Evolutionary conservation across 2,797 vertebrate genomes (phyloP), one percentile per base, ranked within the genome.

Genomic region (Hirundo rustica): DNA sequence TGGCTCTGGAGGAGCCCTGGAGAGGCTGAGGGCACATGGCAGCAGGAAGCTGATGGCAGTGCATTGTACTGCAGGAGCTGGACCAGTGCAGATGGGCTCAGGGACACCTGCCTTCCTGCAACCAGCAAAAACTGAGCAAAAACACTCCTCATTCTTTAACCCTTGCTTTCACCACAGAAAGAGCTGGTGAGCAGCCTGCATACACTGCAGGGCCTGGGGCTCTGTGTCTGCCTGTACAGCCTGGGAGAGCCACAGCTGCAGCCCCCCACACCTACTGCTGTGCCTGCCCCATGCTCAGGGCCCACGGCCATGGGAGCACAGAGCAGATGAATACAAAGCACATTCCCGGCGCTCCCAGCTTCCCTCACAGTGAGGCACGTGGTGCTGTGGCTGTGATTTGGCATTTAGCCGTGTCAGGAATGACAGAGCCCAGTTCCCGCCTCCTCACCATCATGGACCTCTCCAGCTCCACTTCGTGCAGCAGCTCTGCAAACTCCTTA

Each of bases 361-460:
- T 38, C 50, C 34, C 58, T 67, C 18, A 32, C 57, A 48, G 14
- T 0, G 1, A 72, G 44, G 29, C 38, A 50, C 2, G 0, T 1
- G 21, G 38, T n/a, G 32, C 36, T 3, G 2, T 17, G 76, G 67
- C 47, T 1, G 0, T 10, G 34, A 38, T 66, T 72, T 72, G 47
- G 62, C 51, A 44, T n/a, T 58, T 36, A 73, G n/a, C 26, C 6
- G 1, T 2, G 32, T 19, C 1, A 22, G 54, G 53, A 54, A 48
- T 21, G 47, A 36, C 54, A 54, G 53, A 64, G 40, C n/a, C 13
- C 23, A 15, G 40, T 5, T 67, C 42, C 60, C 58, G n/a, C 58
- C 54, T 80, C 61, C 98, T 97, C 98, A 99, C 99, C 99, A 99
- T 98, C 99, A 99, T 99, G 97, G 99, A 99, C 96, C 99, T 98